Evolutionary conservation across 2,113 vertebrate species (phyloP), one percentile per base, ranked within the genome.

Genomic region (Cryptomyrus ogoouensis): DNA sequence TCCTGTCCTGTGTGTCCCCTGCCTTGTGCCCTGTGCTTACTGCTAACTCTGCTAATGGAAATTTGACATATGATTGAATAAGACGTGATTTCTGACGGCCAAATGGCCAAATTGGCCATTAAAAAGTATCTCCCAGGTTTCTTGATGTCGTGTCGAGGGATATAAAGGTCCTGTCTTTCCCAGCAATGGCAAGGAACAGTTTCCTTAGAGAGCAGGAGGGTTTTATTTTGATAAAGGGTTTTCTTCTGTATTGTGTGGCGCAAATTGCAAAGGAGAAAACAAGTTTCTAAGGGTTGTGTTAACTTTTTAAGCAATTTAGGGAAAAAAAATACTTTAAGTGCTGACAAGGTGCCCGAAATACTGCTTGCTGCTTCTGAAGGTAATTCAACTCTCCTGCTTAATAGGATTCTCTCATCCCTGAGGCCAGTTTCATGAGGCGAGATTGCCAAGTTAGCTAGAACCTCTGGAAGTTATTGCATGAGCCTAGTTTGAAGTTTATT

Each of bases 341-440:
- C 85, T 87, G 85, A 87, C 85, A 56, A 87, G 85, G 49, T 87
- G 15, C 15, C 31, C 39, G n/a, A 56, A 87, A 87, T 87, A 53
- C 24, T 35, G 50, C 9, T 17, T 56, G 50, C 27, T 9, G 31
- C 50, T 7, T 27, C n/a, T 35, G 35, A 87, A 87, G 50, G 85
- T 39, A 87, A 87, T 53, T 56, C 50, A 35, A 39, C 50, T 87
- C 47, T 39, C 49, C 0, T 56, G 85, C 85, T 35, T 87, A 87
- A 87, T 87, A 53, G 85, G 85, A 87, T 87, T 42, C 50, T 52
- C 50, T 87, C 85, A 56, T 87, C 85, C 85, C 85, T 21, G 50
- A 53, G 50, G 85, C 17, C 6, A 52, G 50, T 21, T 87, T 52
- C 47, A 27, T 39, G 50, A 87, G 50, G 24, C 85, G 15, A 47